A percentile compares a stretch with the other conserved stretches of the same genome.
Evolutionary conservation across 2,797 vertebrate species (phyloP).

Genomic region (Iguana delicatissima): DNA sequence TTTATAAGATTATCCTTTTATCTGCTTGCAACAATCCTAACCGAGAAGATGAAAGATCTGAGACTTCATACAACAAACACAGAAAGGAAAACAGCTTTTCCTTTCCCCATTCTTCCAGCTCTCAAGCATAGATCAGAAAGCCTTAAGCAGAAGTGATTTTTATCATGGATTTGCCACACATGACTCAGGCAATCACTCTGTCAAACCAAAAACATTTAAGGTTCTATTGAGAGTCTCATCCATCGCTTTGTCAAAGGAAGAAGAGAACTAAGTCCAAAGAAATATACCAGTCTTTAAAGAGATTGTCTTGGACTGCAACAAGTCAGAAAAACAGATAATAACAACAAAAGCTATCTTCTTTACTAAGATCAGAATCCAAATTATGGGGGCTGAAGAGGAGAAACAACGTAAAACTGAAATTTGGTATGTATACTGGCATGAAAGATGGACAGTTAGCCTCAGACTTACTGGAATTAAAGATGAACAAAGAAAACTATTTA

Average conservation of each 20-base stretch:
- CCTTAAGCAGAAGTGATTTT: conserved; percentile 23
- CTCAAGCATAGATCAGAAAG: not conserved
- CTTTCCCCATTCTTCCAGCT: conserved; percentile 10
- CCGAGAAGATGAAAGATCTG: not conserved
- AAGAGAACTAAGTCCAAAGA: conserved; percentile 35
- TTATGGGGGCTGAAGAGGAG: not conserved
- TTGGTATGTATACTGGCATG: no score
- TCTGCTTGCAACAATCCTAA: conserved; percentile 59
- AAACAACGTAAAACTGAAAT: not conserved
- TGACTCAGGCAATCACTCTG: conserved; percentile 3
- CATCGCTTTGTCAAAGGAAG: not conserved
- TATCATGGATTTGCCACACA: not conserved
- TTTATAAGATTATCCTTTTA: conserved; percentile 67
- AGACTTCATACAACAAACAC: not conserved
- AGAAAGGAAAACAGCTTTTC: not conserved
- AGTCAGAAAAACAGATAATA: not conserved
- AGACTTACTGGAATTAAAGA: not conserved
- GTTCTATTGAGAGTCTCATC: not conserved
- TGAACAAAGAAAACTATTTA: not conserved
- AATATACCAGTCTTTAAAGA: not conserved
- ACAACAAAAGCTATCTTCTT: not conserved
- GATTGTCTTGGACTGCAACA: conserved; percentile 12
- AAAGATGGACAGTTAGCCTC: not conserved
- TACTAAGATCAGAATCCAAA: not conserved
- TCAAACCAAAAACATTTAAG: conserved; percentile 25